phyloP scores from a whole-genome alignment of 2,113 vertebrate genomes.

The Eublepharis macularius region DNA sequence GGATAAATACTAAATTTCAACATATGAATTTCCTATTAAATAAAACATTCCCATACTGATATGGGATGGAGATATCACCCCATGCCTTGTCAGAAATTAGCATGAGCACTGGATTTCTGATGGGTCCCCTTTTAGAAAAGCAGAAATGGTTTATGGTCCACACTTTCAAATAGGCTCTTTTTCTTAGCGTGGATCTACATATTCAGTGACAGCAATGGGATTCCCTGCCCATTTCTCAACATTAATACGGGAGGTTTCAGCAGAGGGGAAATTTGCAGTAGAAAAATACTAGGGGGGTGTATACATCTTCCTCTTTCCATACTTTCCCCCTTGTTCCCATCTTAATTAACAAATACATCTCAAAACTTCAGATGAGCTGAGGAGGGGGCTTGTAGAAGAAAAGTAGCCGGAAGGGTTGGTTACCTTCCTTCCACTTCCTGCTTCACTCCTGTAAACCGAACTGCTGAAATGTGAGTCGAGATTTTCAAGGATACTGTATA shows the following conservation, averaged over 20 bases:
- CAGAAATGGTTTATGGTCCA: neutral
- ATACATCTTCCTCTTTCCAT: too few species aligned
- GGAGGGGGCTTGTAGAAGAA: neutral
- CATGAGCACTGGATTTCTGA: neutral
- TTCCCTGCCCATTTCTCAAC: neutral
- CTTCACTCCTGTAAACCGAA: neutral
- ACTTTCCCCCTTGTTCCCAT: neutral
- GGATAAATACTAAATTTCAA: neutral
- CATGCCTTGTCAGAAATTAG: neutral
- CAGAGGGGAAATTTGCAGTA: neutral
- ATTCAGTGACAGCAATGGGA: too few species aligned
- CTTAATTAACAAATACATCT: neutral
- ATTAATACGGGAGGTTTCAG: neutral
- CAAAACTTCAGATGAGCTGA: neutral
- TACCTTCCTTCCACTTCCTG: neutral
- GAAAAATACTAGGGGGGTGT: neutral
- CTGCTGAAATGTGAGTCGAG: neutral
- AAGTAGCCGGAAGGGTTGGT: neutral
- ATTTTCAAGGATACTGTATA: neutral
- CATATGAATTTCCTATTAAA: neutral
- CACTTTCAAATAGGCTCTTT: neutral
- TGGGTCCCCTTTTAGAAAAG: neutral
- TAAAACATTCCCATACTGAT: neutral
- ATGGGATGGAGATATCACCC: neutral
- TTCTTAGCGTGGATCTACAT: neutral